A percentile compares a stretch with the other conserved stretches of the same genome.
Conservation (phyloP, 2,113 vertebrate genomes). For the Malurus alboscapulatus region DNA sequence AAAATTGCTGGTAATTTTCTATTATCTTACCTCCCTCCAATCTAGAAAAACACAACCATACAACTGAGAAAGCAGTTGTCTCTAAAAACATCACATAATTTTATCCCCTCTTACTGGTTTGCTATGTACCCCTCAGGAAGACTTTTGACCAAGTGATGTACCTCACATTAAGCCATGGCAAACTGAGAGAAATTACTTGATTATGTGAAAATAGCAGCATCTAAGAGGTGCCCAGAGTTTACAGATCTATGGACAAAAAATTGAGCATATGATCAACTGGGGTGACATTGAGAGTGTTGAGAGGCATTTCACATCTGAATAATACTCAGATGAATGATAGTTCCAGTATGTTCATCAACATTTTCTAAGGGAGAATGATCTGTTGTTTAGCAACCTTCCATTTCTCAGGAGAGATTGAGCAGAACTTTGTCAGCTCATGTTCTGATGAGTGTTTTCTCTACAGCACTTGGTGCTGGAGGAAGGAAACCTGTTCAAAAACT, state of each 20-base stretch:
- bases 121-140: neutral
- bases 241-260: slow-evolving; percentile 8
- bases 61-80: neutral
- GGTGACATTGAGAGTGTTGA: slow-evolving; percentile 11
- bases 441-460: neutral
- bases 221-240: neutral
- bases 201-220: neutral
- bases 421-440: neutral
- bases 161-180: neutral
- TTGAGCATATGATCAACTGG: neutral
- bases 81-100: neutral
- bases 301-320: neutral
- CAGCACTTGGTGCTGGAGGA: neutral
- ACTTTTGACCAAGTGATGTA: neutral
- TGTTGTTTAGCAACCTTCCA: neutral
- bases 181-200: neutral
- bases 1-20: neutral
- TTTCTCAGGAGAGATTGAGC: neutral
- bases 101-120: neutral
- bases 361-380: neutral
- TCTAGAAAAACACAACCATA: neutral
- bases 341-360: neutral
- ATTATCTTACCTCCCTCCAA: neutral
- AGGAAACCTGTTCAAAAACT: neutral
- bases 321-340: neutral